phyloP scores from a whole-genome alignment of 2,888 invertebrate genomes.

The Lordiphosa andalusiaca region DNA sequence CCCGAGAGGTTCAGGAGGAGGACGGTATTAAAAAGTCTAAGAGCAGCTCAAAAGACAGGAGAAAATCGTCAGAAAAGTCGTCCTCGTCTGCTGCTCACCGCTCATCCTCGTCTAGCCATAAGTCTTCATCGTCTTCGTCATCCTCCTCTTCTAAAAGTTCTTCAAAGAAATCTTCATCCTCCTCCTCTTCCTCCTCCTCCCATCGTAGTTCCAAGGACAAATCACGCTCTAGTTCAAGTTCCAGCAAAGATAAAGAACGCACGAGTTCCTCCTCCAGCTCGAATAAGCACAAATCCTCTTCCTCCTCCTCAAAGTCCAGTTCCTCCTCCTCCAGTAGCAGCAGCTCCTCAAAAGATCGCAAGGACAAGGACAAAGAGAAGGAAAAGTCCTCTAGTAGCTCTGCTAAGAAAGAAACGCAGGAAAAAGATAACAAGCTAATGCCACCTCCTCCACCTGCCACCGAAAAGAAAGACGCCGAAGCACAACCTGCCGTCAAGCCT shows the following conservation, averaged over 20 bases:
- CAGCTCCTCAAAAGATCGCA: slow-evolving; percentile 81
- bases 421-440: slow-evolving; percentile 85
- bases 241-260: slow-evolving; percentile 78
- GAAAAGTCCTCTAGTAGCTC: slow-evolving; percentile 52
- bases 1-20: slow-evolving; percentile 48
- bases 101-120: slow-evolving; percentile 77
- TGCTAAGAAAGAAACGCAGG: slow-evolving; percentile 80
- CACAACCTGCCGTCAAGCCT: slow-evolving; percentile 49
- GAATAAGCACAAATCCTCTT: slow-evolving; percentile 71
- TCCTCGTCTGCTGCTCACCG: slow-evolving; percentile 65
- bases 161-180: slow-evolving; percentile 56
- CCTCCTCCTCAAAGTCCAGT: slow-evolving; percentile 49
- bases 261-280: slow-evolving; percentile 69
- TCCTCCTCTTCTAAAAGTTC: slow-evolving; percentile 79
- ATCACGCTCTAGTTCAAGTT: slow-evolving; percentile 77
- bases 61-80: slow-evolving; percentile 75
- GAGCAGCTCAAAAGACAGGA: slow-evolving; percentile 54
- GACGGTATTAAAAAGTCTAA: slow-evolving; percentile 60
- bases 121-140: slow-evolving; percentile 80
- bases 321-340: slow-evolving; percentile 58
- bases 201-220: slow-evolving; percentile 77
- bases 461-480: slow-evolving; percentile 81
- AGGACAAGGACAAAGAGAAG: slow-evolving; percentile 77
- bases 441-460: slow-evolving; percentile 83
- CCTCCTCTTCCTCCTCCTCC: slow-evolving; percentile 71